Base-by-base conservation (phyloP, 1,140 invertebrate genomes). In the Panonychus citri region DNA sequence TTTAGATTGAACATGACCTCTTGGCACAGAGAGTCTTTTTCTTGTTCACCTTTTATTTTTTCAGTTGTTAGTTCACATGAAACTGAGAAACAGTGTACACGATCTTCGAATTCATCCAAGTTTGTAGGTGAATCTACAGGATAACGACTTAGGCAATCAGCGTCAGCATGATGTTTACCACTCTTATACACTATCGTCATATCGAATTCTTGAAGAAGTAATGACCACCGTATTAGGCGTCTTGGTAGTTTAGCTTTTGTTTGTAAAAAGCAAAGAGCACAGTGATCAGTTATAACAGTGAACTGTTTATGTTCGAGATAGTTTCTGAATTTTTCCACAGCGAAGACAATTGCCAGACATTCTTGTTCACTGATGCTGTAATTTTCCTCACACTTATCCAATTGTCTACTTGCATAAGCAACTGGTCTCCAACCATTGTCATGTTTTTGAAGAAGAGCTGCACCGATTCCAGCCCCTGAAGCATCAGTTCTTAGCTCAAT, bases 291-390 rank as follows among this genome's bases (percentile, higher is more conserved):
- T 8, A 48, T 19, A 8, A 48, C 46, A 12, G 10, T 21, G 19
- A 48, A 48, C n/a, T n/a, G n/a, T n/a, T n/a, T n/a, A n/a, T n/a
- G n/a, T n/a, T 27, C 59, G 69, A 55, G 39, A 43, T 55, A 56
- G 5, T 53, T 8, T 17, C 66, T 58, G 57, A 73, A 74, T 51
- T 70, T 67, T 57, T 69, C 61, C 27, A 69, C 62, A 2, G 66
- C 64, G 63, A 63, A 72, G 17, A 70, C 63, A 10, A 71, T 59
- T 10, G 65, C 70, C 24, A 71, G 56, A 24, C 60, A 64, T 61
- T 74, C 69, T 48, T 63, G 62, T 59, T 76, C 71, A 28, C 64
- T 69, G 12, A 68, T 69, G 1, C 62, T 64, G 57, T 73, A 19
- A 58, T 67, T n/a, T n/a, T n/a, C n/a, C n/a, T n/a, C n/a, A n/a